Base-by-base conservation (phyloP, 92 coral and sea anemone species). In the Palythoa grandis region DNA sequence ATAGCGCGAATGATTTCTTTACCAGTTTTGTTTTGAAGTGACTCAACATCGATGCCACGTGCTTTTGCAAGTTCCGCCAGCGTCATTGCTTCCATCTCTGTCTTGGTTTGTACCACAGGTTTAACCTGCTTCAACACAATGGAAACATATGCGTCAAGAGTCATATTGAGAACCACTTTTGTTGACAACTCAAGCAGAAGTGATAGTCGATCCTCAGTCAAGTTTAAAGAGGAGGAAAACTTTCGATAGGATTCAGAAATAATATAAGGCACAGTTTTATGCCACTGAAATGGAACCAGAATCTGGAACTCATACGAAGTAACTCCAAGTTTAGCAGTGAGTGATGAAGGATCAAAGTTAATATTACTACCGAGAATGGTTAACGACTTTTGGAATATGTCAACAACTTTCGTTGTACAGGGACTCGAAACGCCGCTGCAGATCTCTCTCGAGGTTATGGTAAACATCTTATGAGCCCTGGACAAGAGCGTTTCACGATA, bases 261-360 rank as follows among this genome's bases (percentile, higher is more conserved):
- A 76, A 92, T 94, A 3, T 57, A 82, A 72, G 90, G 95, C 11
- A 92, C 84, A 17, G 90, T 11, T 20, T 74, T 20, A 4, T 89
- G 54, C 98, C 98, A 92, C 66, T 87, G 86, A 4, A 95, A 92
- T 14, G 95, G 95, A 20, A 88, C 70, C 47, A 88, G 89, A 16
- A 88, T 61, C 72, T 74, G 61, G 15, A 90, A 85, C 19, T 92
- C 95, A 38, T 90, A 80, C 38, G 48, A 65, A 57, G 88, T 72
- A 53, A 88, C 77, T 12, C 85, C 89, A 17, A 90, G 54, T 25
- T 91, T 86, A 54, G 80, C 37, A 19, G 93, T 88, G 1, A 94
- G 79, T 11, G n/a, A 25, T 15, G 57, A 38, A 38, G 86, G 92
- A 56, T 92, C 88, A 22, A 92, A 86, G 12, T 68, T 76, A 13